phyloP scores from a whole-genome alignment of 2,113 vertebrate species.

The Phyllopteryx taeniolatus region DNA sequence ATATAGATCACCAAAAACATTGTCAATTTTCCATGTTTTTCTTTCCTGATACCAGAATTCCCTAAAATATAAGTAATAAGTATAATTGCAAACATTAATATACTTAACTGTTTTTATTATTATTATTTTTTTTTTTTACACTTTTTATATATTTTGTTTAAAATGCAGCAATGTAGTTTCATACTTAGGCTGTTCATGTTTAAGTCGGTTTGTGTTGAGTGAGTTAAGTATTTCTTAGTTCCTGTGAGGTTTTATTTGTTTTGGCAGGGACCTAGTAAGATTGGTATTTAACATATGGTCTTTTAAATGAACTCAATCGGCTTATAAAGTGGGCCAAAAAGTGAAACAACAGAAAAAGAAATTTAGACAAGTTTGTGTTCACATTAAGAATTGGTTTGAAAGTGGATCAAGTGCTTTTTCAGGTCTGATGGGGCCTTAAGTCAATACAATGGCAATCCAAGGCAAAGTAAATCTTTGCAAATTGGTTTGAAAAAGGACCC shows the following conservation, averaged over 20 bases:
- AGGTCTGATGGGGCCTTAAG: background rate
- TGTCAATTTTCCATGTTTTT: constrained; percentile 31
- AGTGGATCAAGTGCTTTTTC: background rate
- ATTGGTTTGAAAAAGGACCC: background rate
- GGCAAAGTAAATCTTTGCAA: background rate
- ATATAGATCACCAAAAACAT: constrained; percentile 38
- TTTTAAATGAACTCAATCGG: background rate
- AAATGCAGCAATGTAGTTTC: constrained; percentile 42
- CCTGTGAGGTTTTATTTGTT: background rate
- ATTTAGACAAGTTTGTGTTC: background rate
- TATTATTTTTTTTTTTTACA: constrained; percentile 57
- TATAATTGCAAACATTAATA: constrained; percentile 61
- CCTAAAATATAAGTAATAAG: constrained; percentile 68
- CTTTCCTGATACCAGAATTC: constrained; percentile 53
- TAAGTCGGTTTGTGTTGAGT: background rate
- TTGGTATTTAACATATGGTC: background rate
- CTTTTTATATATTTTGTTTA: constrained; percentile 51
- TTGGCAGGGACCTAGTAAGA: background rate
- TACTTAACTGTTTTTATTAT: constrained; percentile 64
- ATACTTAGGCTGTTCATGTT: constrained; percentile 20
- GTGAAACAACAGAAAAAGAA: background rate
- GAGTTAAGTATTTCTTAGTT: background rate
- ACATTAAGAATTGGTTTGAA: background rate
- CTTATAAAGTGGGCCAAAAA: background rate
- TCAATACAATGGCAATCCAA: background rate